These are phyloP conservation scores for Archaeoteleia sp. DNA, from an alignment of 2,888 invertebrate genomes.

Conservation along the genomic window DNA sequence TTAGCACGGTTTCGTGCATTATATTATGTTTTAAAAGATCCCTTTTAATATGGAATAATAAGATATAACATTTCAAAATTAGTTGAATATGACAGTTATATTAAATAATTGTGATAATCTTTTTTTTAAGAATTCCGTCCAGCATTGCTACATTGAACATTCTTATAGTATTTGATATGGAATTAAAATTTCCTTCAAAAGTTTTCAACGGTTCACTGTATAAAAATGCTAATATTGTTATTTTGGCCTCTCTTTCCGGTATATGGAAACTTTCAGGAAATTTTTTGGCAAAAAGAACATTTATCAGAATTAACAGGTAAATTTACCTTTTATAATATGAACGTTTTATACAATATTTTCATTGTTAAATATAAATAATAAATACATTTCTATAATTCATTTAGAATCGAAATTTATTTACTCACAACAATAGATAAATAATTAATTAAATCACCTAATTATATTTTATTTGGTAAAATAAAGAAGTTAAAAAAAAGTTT, in stretches of 20 bases:
- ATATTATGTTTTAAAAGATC: too few species aligned
- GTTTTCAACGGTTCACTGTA: conserved; percentile 60
- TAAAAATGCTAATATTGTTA: conserved; percentile 60
- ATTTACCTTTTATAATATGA: conserved; percentile 48
- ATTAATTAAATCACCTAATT: too few species aligned
- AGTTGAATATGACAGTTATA: too few species aligned
- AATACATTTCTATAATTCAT: neutral
- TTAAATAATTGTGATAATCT: too few species aligned
- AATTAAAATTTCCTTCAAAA: conserved; percentile 41
- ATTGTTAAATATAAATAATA: conserved; percentile 33
- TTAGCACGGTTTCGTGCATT: too few species aligned
- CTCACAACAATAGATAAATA: too few species aligned
- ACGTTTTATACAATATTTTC: conserved; percentile 43
- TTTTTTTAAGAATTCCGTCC: conserved; percentile 57
- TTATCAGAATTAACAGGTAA: conserved; percentile 58
- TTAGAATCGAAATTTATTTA: too few species aligned
- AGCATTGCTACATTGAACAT: conserved; percentile 60
- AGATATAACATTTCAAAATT: too few species aligned
- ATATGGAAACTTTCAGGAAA: conserved; percentile 64
- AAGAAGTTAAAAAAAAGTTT: too few species aligned
- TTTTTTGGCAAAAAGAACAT: conserved; percentile 60
- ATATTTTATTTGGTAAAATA: neutral
- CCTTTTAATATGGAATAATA: too few species aligned
- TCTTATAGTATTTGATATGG: conserved; percentile 57
- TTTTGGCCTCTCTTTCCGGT: conserved; percentile 58